These are phyloP conservation scores for Trissonchulus sp. DNA, from an alignment of 2,888 invertebrate genomes.

Conservation along the genomic window DNA sequence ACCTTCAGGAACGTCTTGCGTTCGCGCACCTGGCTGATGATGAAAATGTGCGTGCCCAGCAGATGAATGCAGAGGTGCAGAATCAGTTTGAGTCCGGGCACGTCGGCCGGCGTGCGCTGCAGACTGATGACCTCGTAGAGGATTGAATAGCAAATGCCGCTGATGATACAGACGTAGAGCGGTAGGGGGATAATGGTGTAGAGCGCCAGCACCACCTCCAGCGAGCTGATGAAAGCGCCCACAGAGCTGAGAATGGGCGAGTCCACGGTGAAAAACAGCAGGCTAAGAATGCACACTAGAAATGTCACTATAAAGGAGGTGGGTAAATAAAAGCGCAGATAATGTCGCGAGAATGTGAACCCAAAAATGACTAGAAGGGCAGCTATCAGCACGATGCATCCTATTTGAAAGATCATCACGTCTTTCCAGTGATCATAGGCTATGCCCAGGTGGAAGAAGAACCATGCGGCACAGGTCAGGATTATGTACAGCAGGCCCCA, in stretches of 20 bases:
- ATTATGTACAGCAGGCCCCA: slow-evolving; percentile 74
- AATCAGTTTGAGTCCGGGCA: slow-evolving; percentile 61
- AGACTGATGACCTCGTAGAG: slow-evolving; percentile 69
- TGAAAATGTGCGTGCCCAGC: slow-evolving; percentile 82
- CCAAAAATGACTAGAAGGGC: slow-evolving; percentile 51
- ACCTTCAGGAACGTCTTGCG: slow-evolving; percentile 92
- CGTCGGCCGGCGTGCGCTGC: slow-evolving; percentile 31
- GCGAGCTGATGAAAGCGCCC: slow-evolving; percentile 29
- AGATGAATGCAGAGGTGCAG: slow-evolving; percentile 82
- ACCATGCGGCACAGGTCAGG: slow-evolving; percentile 76
- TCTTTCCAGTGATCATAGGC: neutral
- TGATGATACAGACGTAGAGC: slow-evolving; percentile 71
- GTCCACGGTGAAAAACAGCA: slow-evolving; percentile 43
- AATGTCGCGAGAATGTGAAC: slow-evolving; percentile 54
- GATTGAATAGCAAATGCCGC: slow-evolving; percentile 74
- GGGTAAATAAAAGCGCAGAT: slow-evolving; percentile 55
- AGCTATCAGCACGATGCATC: slow-evolving; percentile 56
- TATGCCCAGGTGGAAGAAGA: slow-evolving; percentile 65
- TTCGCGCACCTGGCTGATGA: slow-evolving; percentile 78
- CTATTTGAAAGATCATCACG: slow-evolving; percentile 33
- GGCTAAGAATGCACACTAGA: slow-evolving; percentile 50
- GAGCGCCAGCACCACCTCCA: slow-evolving; percentile 71
- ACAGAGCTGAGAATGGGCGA: slow-evolving; percentile 52
- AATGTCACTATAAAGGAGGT: slow-evolving; percentile 63
- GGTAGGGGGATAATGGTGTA: slow-evolving; percentile 89